phyloP scores from a whole-genome alignment of 2,113 vertebrate genomes.

The Turdus rufiventris region DNA sequence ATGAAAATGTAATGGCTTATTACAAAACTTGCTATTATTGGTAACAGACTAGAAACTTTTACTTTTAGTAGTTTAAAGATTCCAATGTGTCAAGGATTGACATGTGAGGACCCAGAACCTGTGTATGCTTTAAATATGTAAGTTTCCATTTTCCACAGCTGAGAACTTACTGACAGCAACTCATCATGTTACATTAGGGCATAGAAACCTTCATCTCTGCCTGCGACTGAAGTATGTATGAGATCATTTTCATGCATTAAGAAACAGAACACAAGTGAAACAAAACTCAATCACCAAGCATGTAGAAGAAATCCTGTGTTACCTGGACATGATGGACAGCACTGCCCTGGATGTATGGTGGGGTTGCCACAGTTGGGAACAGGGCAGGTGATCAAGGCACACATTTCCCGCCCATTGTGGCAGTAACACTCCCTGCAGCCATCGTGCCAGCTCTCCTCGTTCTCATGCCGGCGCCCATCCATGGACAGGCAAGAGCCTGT shows the following conservation, averaged over 20 bases:
- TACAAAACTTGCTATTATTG: not conserved
- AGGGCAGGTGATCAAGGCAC: slow-evolving; percentile 86
- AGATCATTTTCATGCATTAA: not conserved
- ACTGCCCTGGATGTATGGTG: slow-evolving; percentile 83
- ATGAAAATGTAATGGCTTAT: not conserved
- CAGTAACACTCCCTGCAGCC: slow-evolving; percentile 90
- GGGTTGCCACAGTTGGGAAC: slow-evolving; percentile 84
- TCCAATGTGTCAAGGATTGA: not conserved
- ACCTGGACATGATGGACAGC: slow-evolving; percentile 88
- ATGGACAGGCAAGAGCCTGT: slow-evolving; percentile 83
- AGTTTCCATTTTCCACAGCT: not conserved
- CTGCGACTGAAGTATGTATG: not conserved
- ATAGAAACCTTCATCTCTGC: not conserved
- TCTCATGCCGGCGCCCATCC: slow-evolving; percentile 86
- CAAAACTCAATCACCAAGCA: not conserved
- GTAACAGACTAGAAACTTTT: not conserved
- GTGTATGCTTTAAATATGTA: not conserved
- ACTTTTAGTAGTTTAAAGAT: not conserved
- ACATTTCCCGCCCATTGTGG: slow-evolving; percentile 87
- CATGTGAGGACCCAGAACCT: not conserved
- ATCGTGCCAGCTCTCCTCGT: slow-evolving; percentile 88
- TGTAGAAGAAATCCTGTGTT: not conserved
- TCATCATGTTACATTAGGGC: not conserved
- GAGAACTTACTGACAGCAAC: not conserved
- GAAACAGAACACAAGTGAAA: not conserved